Evolutionary conservation across 2,797 vertebrate species (phyloP).

Genomic region (Sternarchorhynchus goeldii): DNA sequence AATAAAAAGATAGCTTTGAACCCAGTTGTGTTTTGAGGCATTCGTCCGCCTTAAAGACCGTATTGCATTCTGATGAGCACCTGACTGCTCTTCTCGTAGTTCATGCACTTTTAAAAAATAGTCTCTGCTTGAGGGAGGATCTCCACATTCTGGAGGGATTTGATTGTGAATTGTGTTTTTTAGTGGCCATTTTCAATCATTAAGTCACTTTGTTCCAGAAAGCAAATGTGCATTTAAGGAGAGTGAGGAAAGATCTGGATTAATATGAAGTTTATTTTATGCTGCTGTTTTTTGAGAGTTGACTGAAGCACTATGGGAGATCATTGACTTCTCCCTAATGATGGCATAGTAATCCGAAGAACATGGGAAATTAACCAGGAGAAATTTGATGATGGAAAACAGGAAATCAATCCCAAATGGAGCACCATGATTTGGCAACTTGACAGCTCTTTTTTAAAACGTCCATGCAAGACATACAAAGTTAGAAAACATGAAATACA

Average conservation of each 20-base stretch:
- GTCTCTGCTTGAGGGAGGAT: slow-evolving; percentile 20
- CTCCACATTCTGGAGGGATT: slow-evolving; percentile 21
- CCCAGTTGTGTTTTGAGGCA: slow-evolving; percentile 72
- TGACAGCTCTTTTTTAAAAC: slow-evolving; percentile 17
- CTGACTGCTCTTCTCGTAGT: background rate
- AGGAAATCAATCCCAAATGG: slow-evolving; percentile 49
- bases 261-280: slow-evolving; percentile 19
- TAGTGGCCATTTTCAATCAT: slow-evolving; percentile 5
- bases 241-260: slow-evolving; percentile 12
- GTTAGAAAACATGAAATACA: background rate
- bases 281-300: slow-evolving; percentile 23
- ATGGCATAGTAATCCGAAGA: slow-evolving; percentile 25
- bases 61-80: slow-evolving; percentile 41
- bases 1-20: slow-evolving; percentile 72
- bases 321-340: slow-evolving; percentile 12
- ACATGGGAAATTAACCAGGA: slow-evolving; percentile 49
- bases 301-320: slow-evolving; percentile 12
- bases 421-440: slow-evolving; percentile 42
- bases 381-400: slow-evolving; percentile 48
- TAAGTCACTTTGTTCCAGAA: slow-evolving; percentile 10
- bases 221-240: slow-evolving; percentile 7
- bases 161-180: slow-evolving; percentile 26
- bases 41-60: slow-evolving; percentile 65
- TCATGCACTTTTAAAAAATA: slow-evolving; percentile 22
- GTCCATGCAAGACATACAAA: background rate